These are phyloP conservation scores for Porites rus DNA, from an alignment of 92 coral and sea anemone genomes.

Conservation along the genomic window DNA sequence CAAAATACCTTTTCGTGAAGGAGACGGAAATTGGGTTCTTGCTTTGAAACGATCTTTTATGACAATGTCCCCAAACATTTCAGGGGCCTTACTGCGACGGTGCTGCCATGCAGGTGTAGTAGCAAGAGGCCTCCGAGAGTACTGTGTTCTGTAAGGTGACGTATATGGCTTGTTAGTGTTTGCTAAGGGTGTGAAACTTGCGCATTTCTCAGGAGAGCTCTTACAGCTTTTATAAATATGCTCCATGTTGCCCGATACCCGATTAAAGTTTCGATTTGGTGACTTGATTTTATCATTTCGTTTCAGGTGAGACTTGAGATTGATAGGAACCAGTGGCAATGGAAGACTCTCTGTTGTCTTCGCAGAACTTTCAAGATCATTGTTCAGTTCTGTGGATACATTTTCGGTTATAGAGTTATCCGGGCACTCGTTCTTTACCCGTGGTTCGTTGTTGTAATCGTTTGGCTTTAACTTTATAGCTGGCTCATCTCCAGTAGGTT, in stretches of 20 bases:
- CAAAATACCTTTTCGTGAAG: constrained; percentile 49
- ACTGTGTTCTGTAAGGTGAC: not conserved
- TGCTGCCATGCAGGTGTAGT: constrained; percentile 11
- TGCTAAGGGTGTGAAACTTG: constrained; percentile 3
- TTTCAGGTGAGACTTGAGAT: constrained; percentile 42
- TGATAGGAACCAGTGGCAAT: constrained; percentile 37
- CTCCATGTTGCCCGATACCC: constrained; percentile 19
- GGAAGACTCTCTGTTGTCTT: constrained; percentile 20
- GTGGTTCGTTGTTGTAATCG: not conserved
- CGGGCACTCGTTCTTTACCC: too few relatives aligned
- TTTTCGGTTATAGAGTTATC: too few relatives aligned
- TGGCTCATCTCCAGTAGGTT: constrained; percentile 10
- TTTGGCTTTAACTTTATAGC: not conserved
- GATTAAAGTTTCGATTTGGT: constrained; percentile 17
- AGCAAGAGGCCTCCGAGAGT: constrained; percentile 6
- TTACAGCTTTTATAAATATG: constrained; percentile 31
- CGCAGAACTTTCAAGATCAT: not conserved
- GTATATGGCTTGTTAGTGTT: not conserved
- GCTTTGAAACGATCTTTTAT: constrained; percentile 7
- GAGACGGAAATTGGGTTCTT: constrained; percentile 12
- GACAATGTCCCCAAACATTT: constrained; percentile 38
- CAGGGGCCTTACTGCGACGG: constrained; percentile 31
- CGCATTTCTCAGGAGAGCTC: constrained; percentile 56
- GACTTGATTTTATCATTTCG: constrained; percentile 49
- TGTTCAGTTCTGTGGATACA: constrained; percentile 4